phyloP scores from a whole-genome alignment of 2,113 vertebrate species.

The Pipra filicauda region DNA sequence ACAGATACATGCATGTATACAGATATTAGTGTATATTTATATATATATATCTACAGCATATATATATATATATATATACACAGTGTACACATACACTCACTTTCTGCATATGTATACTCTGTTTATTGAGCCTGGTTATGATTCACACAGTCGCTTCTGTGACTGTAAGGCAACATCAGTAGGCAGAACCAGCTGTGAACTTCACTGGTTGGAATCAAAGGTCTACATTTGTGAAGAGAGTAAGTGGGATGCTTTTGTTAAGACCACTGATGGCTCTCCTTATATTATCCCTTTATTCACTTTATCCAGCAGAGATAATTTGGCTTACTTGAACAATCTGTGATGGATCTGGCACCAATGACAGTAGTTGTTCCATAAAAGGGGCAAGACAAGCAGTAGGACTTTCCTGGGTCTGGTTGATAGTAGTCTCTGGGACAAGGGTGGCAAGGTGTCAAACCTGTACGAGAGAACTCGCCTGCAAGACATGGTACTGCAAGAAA shows the following conservation, averaged over 20 bases:
- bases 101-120: not conserved
- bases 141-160: not conserved
- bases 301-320: not conserved
- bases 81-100: not conserved
- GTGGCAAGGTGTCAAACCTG: conserved; percentile 92
- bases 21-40: not conserved
- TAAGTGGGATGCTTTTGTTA: not conserved
- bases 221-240: not conserved
- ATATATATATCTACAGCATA: not conserved
- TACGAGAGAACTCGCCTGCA: conserved; percentile 91
- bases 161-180: not conserved
- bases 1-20: not conserved
- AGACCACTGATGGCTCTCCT: not conserved
- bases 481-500: conserved; percentile 85
- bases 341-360: conserved; percentile 87
- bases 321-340: conserved; percentile 93
- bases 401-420: conserved; percentile 90
- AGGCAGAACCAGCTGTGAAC: not conserved
- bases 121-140: not conserved
- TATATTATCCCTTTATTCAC: not conserved
- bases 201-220: not conserved
- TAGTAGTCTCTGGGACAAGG: conserved; percentile 96
- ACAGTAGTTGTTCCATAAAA: conserved; percentile 94
- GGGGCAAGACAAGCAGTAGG: conserved; percentile 94
- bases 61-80: not conserved